Evolutionary conservation across 1,140 invertebrate genomes (phyloP).

Genomic region (Brachionus calyciflorus): DNA sequence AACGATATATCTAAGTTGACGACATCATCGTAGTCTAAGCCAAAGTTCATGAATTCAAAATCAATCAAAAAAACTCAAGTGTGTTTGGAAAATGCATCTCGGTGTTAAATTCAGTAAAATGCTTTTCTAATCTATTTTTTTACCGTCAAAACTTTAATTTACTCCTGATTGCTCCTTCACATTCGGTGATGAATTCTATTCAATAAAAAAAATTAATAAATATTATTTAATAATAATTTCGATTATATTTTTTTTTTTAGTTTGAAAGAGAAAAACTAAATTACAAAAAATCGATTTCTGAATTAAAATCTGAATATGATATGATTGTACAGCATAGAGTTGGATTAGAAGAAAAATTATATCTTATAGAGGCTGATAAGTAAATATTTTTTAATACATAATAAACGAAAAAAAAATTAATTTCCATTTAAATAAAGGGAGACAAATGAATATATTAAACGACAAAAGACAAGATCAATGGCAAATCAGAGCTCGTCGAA

Average conservation of each 20-base stretch:
- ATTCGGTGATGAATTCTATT: no score
- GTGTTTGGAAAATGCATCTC: no score
- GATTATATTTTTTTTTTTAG: background rate
- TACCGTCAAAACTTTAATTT: no score
- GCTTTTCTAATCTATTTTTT: no score
- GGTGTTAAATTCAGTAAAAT: no score
- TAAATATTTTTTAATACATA: background rate
- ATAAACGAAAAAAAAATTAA: background rate
- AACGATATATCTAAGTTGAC: no score
- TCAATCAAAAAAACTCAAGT: no score
- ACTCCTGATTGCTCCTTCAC: no score
- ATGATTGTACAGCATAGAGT: slow-evolving; percentile 42
- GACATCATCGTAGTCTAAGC: no score
- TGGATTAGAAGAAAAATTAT: slow-evolving; percentile 36
- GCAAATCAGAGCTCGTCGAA: background rate
- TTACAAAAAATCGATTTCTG: slow-evolving; percentile 16
- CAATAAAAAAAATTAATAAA: no score
- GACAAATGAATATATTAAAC: slow-evolving; percentile 32
- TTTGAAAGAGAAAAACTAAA: slow-evolving; percentile 34
- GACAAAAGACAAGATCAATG: slow-evolving; percentile 39
- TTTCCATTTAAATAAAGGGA: background rate
- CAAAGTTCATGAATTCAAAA: no score
- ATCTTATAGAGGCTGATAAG: slow-evolving; percentile 30
- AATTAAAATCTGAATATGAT: slow-evolving; percentile 30
- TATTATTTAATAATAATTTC: no score